These are phyloP conservation scores for Phyllostomus discolor DNA, from an alignment of 2,113 vertebrate species.

Conservation along the genomic window DNA sequence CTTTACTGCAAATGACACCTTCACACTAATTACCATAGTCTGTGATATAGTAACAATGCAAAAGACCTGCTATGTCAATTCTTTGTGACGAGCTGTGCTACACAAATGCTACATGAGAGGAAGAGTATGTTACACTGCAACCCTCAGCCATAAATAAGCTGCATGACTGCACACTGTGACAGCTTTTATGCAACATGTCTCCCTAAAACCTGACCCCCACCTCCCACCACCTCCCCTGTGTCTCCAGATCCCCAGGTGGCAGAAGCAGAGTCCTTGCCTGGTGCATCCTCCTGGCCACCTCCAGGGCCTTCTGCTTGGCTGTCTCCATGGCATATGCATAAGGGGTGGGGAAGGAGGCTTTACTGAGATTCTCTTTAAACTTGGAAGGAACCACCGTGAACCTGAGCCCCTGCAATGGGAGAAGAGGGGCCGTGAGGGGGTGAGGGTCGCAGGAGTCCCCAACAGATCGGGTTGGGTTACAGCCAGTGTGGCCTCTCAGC, in stretches of 20 bases:
- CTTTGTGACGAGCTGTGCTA: rapidly evolving
- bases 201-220: rapidly evolving
- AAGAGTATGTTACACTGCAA: rapidly evolving
- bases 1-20: background rate
- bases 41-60: rapidly evolving
- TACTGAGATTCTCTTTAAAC: slow-evolving; percentile 93
- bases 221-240: rapidly evolving
- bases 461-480: rapidly evolving
- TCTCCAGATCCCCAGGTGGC: rapidly evolving
- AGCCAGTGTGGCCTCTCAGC: rapidly evolving
- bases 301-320: slow-evolving; percentile 93
- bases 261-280: slow-evolving; percentile 76
- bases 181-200: rapidly evolving
- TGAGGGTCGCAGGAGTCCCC: rapidly evolving
- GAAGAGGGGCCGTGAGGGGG: background rate
- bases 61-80: rapidly evolving
- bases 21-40: rapidly evolving
- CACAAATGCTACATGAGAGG: rapidly evolving
- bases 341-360: slow-evolving; percentile 85
- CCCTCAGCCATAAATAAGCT: rapidly evolving
- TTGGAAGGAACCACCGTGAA: slow-evolving; percentile 95
- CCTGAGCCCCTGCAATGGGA: slow-evolving; percentile 84
- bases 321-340: slow-evolving; percentile 92
- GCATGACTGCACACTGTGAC: rapidly evolving
- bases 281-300: slow-evolving; percentile 91